phyloP scores from a whole-genome alignment of 2,888 invertebrate genomes.

The Theretra japonica region DNA sequence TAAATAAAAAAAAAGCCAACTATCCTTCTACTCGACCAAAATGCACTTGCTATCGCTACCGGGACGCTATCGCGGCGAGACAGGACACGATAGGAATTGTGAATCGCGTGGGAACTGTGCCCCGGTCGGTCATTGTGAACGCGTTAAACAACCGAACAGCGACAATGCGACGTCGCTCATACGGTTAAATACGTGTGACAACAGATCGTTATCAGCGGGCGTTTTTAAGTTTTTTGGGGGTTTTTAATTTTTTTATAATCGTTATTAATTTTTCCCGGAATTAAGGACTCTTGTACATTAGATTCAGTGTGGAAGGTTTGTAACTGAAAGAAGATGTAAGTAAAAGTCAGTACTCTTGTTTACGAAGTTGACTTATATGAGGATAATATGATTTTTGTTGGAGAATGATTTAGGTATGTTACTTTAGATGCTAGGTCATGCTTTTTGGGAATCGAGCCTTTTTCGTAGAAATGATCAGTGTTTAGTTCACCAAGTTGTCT shows the following conservation, averaged over 20 bases:
- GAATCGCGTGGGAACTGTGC: conserved; percentile 34
- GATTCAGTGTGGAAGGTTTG: too few species aligned
- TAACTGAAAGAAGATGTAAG: too few species aligned
- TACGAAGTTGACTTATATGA: too few species aligned
- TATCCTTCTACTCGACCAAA: background rate
- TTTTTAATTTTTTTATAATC: background rate
- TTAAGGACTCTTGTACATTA: background rate
- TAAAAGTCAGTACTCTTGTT: too few species aligned
- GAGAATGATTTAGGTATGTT: too few species aligned
- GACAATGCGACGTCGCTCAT: conserved; percentile 5
- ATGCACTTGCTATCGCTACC: conserved; percentile 20
- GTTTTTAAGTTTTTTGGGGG: background rate
- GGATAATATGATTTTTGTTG: too few species aligned
- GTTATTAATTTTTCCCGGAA: too few species aligned
- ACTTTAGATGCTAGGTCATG: too few species aligned
- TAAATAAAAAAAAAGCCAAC: too few species aligned
- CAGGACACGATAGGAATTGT: conserved; percentile 30
- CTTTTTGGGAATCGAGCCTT: too few species aligned
- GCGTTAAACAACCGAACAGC: conserved; percentile 22
- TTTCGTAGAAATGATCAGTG: too few species aligned
- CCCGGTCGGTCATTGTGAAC: conserved; percentile 29
- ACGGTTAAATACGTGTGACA: conserved; percentile 20
- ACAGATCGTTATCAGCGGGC: conserved; percentile 7
- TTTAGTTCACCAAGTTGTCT: too few species aligned
- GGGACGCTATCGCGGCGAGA: conserved; percentile 1